These are phyloP conservation scores for Drosophila nasuta DNA, from an alignment of 1,140 invertebrate species.

Conservation along the genomic window DNA sequence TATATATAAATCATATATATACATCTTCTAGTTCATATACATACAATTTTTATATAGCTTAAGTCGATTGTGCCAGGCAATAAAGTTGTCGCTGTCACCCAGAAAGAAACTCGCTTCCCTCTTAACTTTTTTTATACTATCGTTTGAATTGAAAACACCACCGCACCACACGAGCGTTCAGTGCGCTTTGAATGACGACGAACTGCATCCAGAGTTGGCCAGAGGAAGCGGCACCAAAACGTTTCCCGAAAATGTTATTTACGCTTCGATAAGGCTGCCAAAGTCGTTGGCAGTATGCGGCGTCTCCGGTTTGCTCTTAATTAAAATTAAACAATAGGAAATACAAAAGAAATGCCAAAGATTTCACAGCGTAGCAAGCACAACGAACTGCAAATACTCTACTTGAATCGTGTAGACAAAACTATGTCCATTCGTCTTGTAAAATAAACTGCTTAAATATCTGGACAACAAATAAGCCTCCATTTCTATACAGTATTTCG, in stretches of 20 bases:
- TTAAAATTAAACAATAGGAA: conserved; percentile 46
- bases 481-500: not conserved
- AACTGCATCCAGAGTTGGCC: not conserved
- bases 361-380: not conserved
- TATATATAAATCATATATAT: conserved; percentile 24
- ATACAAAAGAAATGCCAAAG: conserved; percentile 14
- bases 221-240: conserved; percentile 17
- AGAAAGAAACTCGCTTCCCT: not conserved
- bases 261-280: conserved; percentile 33
- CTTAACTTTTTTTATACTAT: not conserved
- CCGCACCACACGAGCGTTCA: conserved; percentile 47
- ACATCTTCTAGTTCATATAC: conserved; percentile 39
- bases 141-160: conserved; percentile 20
- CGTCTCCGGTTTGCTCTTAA: conserved; percentile 38
- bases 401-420: not conserved
- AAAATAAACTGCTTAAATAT: too few species aligned
- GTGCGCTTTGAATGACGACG: conserved; percentile 45
- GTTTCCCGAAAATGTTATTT: conserved; percentile 21
- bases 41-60: conserved; percentile 69
- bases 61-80: conserved; percentile 58
- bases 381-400: conserved; percentile 3
- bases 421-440: too few species aligned
- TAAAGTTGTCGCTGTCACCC: conserved; percentile 47
- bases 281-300: conserved; percentile 16
- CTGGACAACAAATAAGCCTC: too few species aligned